Conservation (phyloP, 2,797 vertebrate species). For the Ctenopoma multispine region DNA sequence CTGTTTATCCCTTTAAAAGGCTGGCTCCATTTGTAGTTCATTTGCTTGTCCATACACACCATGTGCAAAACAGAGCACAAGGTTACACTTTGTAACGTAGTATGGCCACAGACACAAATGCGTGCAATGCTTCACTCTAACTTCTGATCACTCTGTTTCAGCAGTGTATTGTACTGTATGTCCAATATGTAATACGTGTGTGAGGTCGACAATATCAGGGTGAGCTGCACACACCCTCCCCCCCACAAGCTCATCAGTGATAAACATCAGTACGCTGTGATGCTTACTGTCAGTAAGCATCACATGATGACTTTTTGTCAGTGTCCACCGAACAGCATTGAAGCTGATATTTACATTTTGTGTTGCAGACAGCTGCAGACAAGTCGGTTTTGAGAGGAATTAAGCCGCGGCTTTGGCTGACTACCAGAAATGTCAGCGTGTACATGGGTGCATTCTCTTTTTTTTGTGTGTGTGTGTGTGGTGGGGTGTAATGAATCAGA, state of each 20-base stretch:
- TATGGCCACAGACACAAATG: too few relatives aligned
- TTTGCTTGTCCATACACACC: background rate
- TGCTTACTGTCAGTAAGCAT: too few relatives aligned
- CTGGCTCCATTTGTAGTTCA: background rate
- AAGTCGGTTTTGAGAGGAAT: constrained; percentile 29
- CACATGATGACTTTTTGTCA: background rate
- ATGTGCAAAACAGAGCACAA: background rate
- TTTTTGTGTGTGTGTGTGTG: constrained; percentile 33
- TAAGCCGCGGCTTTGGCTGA: constrained; percentile 36
- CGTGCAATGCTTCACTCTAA: background rate
- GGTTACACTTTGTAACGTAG: too few relatives aligned
- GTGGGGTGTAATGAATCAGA: constrained; percentile 75
- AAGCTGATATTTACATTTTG: background rate
- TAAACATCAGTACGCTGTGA: background rate
- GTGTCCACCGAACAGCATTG: background rate
- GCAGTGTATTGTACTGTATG: too few relatives aligned
- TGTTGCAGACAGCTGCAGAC: constrained; percentile 1
- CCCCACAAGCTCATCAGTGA: background rate
- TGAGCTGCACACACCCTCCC: background rate
- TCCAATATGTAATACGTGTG: too few relatives aligned
- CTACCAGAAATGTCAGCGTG: constrained; percentile 25
- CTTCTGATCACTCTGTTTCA: background rate
- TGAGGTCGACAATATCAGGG: background rate
- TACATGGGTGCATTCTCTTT: constrained; percentile 38
- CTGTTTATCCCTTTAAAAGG: background rate